Evolutionary conservation across 2,888 invertebrate species (phyloP), one percentile per base, ranked within the genome.

Genomic region (Eupithecia subfuscata): DNA sequence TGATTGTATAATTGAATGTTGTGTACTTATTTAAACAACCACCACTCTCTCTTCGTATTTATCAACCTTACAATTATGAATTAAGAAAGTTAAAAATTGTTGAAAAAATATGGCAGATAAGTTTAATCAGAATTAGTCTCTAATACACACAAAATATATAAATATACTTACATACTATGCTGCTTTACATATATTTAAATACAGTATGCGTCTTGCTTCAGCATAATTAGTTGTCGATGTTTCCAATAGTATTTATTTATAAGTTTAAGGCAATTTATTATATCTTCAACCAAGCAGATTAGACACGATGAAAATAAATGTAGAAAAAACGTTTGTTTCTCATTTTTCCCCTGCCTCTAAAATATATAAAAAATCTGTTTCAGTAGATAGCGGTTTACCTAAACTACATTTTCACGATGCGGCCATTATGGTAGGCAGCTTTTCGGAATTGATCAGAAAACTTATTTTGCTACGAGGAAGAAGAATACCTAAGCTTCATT

Each of bases 261-360:
- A 30, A 2, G 56, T 63, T 73, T 60, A 63, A 25, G 9, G 22
- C 22, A 40, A 67, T 22, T 11, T 65, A 64, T 37, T 67, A 45
- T 14, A 68, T 56, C 68, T 56, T 63, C 63, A 48, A 71, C 71
- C 34, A 0, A 63, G 60, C 72, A 73, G 40, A 67, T 67, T 25
- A 73, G 68, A 75, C 71, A 40, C 18, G 48, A 67, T 22, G 56
- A 69, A 71, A 64, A 74, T 72, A 75, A 72, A 72, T 52, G 56
- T 77, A 69, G 52, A 72, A 40, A 63, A 43, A 60, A 69, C 34
- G 37, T 68, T 64, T 70, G 76, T 79, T 82, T 43, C 79, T 80
- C 43, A 16, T 65, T 75, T 69, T 56, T 14, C 6, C 30, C 68
- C 43, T 43, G 16, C 34, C 22, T n/a, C 18, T 16, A 67, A 37